These are phyloP conservation scores for Crambe crambe DNA, from an alignment of 37 sponge, comb jelly and placozoan genomes.

Conservation along the genomic window DNA sequence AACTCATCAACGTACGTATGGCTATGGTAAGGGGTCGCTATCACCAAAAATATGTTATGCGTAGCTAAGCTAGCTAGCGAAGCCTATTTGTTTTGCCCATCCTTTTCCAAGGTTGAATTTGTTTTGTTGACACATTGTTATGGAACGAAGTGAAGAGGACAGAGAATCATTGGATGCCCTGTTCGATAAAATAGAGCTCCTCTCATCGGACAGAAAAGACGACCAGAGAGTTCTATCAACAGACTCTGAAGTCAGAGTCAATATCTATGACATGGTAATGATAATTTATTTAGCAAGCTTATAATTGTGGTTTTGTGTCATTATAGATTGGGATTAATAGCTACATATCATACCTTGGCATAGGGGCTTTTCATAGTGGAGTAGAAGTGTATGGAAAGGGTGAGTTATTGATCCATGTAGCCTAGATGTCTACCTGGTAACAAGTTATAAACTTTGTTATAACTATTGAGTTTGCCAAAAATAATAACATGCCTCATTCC, in stretches of 20 bases:
- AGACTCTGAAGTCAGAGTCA: conserved; percentile 32
- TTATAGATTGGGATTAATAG: conserved; percentile 19
- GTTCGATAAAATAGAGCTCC: neutral
- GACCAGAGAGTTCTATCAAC: conserved; percentile 41
- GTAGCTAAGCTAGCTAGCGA: too few relatives aligned
- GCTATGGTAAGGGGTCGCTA: too few relatives aligned
- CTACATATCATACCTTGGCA: conserved; percentile 30
- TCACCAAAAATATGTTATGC: too few relatives aligned
- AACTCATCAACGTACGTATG: too few relatives aligned
- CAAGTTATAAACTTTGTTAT: neutral
- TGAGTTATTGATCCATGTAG: neutral
- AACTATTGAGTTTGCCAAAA: neutral
- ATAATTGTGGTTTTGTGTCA: neutral
- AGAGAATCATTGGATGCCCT: neutral
- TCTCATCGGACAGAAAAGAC: conserved; percentile 14
- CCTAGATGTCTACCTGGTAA: neutral
- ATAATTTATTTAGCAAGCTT: neutral
- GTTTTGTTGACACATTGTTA: too few relatives aligned
- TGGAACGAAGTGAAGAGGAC: conserved; percentile 1
- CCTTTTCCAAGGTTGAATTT: too few relatives aligned
- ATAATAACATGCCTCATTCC: too few relatives aligned
- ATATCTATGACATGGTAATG: conserved; percentile 55
- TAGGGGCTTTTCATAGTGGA: conserved; percentile 59
- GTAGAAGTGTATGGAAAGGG: conserved; percentile 49
- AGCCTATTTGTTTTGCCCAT: too few relatives aligned